Evolutionary conservation across 2,888 invertebrate genomes (phyloP).

Genomic region (Xanthorhoe spadicearia): DNA sequence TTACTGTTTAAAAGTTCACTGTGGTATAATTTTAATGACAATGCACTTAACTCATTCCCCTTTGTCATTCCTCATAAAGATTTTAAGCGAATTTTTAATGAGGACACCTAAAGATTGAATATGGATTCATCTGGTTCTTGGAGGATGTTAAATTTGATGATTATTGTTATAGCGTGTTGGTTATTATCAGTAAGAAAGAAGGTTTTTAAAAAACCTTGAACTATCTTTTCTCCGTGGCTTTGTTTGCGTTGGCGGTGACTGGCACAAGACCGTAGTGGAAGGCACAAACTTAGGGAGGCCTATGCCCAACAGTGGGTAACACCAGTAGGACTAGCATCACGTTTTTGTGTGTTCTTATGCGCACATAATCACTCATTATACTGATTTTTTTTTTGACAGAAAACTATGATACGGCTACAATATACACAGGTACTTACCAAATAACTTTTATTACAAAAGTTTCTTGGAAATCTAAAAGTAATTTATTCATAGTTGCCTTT

Average conservation of each 20-base stretch:
- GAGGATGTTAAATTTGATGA: slow-evolving; percentile 56
- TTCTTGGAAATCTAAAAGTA: slow-evolving; percentile 21
- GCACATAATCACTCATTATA: too few species aligned
- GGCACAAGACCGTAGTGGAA: too few species aligned
- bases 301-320: too few species aligned
- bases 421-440: not conserved
- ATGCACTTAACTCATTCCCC: slow-evolving; percentile 58
- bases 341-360: too few species aligned
- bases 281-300: too few species aligned
- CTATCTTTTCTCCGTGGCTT: not conserved
- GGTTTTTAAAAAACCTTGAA: not conserved
- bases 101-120: slow-evolving; percentile 63
- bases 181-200: not conserved
- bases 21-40: slow-evolving; percentile 67
- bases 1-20: slow-evolving; percentile 12
- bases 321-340: too few species aligned
- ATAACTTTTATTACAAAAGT: not conserved
- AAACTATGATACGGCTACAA: too few species aligned
- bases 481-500: slow-evolving; percentile 28
- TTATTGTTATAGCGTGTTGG: slow-evolving; percentile 38
- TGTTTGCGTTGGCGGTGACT: too few species aligned
- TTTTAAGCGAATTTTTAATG: slow-evolving; percentile 79
- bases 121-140: slow-evolving; percentile 59
- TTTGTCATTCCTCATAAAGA: slow-evolving; percentile 69
- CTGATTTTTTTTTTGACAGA: too few species aligned